Evolutionary conservation across 92 coral and sea anemone genomes (phyloP).

Genomic region (Porites divaricata): DNA sequence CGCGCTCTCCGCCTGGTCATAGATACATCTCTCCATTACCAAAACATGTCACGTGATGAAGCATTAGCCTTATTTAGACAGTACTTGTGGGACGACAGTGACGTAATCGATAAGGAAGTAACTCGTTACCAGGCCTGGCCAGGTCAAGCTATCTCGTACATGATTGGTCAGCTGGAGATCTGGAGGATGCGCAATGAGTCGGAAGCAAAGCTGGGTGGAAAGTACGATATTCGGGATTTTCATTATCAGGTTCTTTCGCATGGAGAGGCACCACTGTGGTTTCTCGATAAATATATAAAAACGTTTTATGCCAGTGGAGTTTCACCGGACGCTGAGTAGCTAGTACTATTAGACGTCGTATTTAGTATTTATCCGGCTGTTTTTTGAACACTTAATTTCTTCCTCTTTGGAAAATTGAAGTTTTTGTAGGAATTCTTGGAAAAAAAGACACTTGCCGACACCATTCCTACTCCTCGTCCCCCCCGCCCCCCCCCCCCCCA

Average conservation of each 20-base stretch:
- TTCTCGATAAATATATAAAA: constrained; percentile 52
- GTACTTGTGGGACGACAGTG: constrained; percentile 70
- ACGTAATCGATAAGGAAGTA: constrained; percentile 57
- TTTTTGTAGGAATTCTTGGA: too few species aligned
- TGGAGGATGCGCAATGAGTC: constrained; percentile 71
- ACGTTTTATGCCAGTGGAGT: constrained; percentile 54
- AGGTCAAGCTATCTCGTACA: constrained; percentile 72
- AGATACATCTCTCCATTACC: constrained; percentile 71
- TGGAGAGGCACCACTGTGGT: constrained; percentile 66
- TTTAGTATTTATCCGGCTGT: too few species aligned
- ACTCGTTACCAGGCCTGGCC: constrained; percentile 78
- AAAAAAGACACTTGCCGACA: too few species aligned
- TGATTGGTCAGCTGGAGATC: constrained; percentile 70
- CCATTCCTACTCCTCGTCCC: too few species aligned
- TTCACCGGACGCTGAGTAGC: not conserved
- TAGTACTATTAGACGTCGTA: too few species aligned
- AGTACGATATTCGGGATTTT: constrained; percentile 64
- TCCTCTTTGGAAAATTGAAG: too few species aligned
- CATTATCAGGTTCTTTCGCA: constrained; percentile 69
- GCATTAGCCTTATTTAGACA: constrained; percentile 58
- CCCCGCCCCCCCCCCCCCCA: too few species aligned
- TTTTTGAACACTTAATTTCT: too few species aligned
- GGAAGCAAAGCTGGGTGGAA: constrained; percentile 40
- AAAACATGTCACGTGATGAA: constrained; percentile 65
- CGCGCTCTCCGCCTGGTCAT: constrained; percentile 73